A percentile compares a stretch with the other conserved stretches of the same genome.
Conservation (phyloP, 2,888 invertebrate species). For the Unio pictorum region DNA sequence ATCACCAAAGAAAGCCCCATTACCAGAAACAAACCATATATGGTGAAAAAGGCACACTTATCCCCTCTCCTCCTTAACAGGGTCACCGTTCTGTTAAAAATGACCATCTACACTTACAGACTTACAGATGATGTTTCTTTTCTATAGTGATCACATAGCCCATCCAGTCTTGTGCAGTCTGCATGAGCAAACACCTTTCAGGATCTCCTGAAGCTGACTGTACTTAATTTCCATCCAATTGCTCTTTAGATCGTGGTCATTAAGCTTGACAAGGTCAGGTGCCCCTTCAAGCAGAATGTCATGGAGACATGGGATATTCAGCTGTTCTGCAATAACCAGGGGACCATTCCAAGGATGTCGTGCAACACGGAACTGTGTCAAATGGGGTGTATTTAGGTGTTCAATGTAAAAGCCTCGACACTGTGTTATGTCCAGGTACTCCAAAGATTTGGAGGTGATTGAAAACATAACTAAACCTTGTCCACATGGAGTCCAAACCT, state of each 20-base stretch:
- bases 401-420: slow-evolving; percentile 67
- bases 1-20: no score
- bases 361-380: slow-evolving; percentile 60
- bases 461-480: slow-evolving; percentile 57
- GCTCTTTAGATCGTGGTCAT: slow-evolving; percentile 57
- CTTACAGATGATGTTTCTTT: no score
- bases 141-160: slow-evolving; percentile 38
- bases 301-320: slow-evolving; percentile 63
- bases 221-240: slow-evolving; percentile 53
- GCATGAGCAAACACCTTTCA: slow-evolving; percentile 64
- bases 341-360: slow-evolving; percentile 65
- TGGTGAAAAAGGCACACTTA: no score
- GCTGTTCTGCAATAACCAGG: slow-evolving; percentile 47
- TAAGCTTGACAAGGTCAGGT: slow-evolving; percentile 59
- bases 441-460: slow-evolving; percentile 55
- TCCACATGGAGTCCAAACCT: slow-evolving; percentile 68
- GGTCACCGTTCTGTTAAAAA: no score
- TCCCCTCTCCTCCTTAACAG: no score
- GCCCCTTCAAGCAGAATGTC: slow-evolving; percentile 60
- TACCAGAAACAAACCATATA: no score
- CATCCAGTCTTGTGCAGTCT: slow-evolving; percentile 56
- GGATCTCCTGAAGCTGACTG: slow-evolving; percentile 55
- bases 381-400: slow-evolving; percentile 53
- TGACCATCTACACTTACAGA: no score
- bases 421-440: slow-evolving; percentile 66